phyloP scores from a whole-genome alignment of 1,140 invertebrate species.

The Gonatopus flavifemur region DNA sequence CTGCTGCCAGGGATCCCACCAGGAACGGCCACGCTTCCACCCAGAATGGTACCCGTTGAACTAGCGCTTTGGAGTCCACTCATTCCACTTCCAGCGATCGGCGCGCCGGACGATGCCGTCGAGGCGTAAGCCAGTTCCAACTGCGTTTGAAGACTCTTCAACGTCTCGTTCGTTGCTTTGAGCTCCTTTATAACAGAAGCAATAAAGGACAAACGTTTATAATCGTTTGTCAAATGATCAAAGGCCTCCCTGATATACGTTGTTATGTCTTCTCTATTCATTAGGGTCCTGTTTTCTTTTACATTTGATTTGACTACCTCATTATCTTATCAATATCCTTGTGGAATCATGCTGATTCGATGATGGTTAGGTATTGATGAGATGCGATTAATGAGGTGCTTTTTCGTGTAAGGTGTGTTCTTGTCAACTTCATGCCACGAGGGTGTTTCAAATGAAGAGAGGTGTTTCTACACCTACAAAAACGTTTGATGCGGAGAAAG shows the following conservation, averaged over 20 bases:
- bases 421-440: too few species aligned
- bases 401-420: too few species aligned
- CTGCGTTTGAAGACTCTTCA: constrained; percentile 75
- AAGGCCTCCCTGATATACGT: neutral
- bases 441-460: too few species aligned
- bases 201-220: constrained; percentile 40
- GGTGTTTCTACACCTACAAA: too few species aligned
- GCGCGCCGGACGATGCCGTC: constrained; percentile 56
- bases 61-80: constrained; percentile 32
- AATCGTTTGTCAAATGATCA: too few species aligned
- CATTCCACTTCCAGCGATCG: constrained; percentile 50
- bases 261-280: neutral
- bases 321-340: too few species aligned
- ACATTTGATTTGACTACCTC: neutral
- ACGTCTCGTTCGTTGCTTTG: constrained; percentile 78
- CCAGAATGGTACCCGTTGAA: constrained; percentile 62
- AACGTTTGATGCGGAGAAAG: too few species aligned
- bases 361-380: too few species aligned
- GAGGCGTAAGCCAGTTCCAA: constrained; percentile 72
- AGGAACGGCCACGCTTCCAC: constrained; percentile 57
- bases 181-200: constrained; percentile 68
- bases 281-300: neutral
- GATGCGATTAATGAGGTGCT: too few species aligned
- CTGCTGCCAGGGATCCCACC: constrained; percentile 68
- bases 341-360: too few species aligned